A percentile compares a stretch with the other conserved stretches of the same genome.
Evolutionary conservation across 1,140 invertebrate species (phyloP).

Genomic region (Aethina tumida): DNA sequence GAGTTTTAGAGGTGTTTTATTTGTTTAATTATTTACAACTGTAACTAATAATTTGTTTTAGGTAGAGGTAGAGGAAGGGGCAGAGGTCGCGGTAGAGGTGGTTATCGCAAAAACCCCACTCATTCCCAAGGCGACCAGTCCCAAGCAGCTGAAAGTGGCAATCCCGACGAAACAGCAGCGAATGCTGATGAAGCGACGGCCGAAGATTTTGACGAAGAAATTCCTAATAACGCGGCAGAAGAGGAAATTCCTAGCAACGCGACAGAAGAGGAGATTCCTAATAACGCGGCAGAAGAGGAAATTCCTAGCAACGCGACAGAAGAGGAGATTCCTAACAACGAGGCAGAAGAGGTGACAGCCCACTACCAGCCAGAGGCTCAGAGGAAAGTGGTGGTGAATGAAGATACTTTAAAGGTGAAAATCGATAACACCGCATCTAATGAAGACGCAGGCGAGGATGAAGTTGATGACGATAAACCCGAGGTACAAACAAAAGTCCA

Average conservation of each 20-base stretch:
- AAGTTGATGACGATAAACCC: too few relatives aligned
- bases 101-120: conserved; percentile 1
- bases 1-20: too few relatives aligned
- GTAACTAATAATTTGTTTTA: too few relatives aligned
- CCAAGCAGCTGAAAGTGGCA: not conserved
- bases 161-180: not conserved
- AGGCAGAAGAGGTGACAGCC: too few relatives aligned
- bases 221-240: conserved; percentile 2
- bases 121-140: not conserved
- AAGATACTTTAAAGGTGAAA: too few relatives aligned
- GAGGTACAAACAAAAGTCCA: too few relatives aligned
- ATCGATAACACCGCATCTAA: too few relatives aligned
- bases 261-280: not conserved
- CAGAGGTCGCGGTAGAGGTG: conserved; percentile 13
- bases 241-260: not conserved
- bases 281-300: not conserved
- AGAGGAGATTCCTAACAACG: not conserved
- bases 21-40: too few relatives aligned
- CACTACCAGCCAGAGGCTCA: too few relatives aligned
- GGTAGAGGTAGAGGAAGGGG: conserved; percentile 5
- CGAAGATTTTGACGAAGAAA: conserved; percentile 3
- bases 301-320: not conserved
- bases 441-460: not conserved
- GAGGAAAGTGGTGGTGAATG: too few relatives aligned
- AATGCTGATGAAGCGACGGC: not conserved